phyloP scores from a whole-genome alignment of 2,797 vertebrate genomes.

The Platyrinchus mystaceus region DNA sequence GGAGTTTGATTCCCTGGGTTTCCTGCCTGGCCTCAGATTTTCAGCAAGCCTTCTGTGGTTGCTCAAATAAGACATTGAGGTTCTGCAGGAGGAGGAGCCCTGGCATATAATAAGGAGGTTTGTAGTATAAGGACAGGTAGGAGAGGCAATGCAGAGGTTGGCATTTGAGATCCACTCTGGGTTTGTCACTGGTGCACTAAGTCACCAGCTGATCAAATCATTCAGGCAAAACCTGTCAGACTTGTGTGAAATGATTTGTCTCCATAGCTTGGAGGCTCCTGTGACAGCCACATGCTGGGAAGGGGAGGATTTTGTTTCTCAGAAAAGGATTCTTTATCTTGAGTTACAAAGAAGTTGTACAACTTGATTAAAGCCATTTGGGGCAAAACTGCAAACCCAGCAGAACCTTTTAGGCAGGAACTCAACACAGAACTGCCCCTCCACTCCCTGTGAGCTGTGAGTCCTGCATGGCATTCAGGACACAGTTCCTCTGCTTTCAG shows the following conservation, averaged over 20 bases:
- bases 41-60: not conserved
- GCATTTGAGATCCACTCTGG: not conserved
- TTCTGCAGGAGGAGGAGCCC: not conserved
- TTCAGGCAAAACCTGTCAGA: not conserved
- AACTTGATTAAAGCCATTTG: not conserved
- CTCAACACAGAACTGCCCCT: not conserved
- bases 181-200: not conserved
- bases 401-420: not conserved
- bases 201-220: not conserved
- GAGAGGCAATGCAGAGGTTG: not conserved
- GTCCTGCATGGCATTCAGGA: not conserved
- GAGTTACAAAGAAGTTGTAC: not conserved
- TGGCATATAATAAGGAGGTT: not conserved
- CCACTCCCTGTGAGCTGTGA: not conserved
- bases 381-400: not conserved
- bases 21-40: not conserved
- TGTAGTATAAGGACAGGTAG: not conserved
- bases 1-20: not conserved
- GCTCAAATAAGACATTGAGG: not conserved
- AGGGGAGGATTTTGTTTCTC: not conserved
- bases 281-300: not conserved
- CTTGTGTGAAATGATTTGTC: not conserved
- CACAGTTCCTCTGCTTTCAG: slow-evolving; percentile 63
- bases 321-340: not conserved
- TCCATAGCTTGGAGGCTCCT: not conserved